Base-by-base conservation (phyloP, 2,797 vertebrate species). In the Karalla daura region DNA sequence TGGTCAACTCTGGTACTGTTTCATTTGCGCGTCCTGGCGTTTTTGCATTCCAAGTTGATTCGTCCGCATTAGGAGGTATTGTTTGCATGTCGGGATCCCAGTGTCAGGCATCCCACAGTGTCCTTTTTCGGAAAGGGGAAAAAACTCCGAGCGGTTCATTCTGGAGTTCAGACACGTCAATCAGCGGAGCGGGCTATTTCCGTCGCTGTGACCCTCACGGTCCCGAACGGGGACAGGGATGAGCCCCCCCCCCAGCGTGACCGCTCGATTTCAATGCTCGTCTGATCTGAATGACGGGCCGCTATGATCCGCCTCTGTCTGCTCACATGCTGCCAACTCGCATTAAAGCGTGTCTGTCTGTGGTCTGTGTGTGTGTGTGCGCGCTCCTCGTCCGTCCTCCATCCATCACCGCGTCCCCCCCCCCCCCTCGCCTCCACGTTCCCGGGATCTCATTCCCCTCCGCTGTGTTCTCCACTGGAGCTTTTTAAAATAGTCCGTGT, bases 241-340 rank as follows among this genome's bases (percentile, higher is more conserved):
- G 30, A 77, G 50, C 13, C 52, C 35, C 13, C 52, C 35, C 6
- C 39, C 35, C 36, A 20, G 64, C 76, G 72, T 75, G 80, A 70
- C 62, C 18, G 13, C 18, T 40, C 13, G 78, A 76, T 81, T 76
- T 62, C 30, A 72, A 61, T 23, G 75, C 47, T 43, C 25, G 50
- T 83, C 75, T 75, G 50, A 75, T 83, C 47, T 76, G 78, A 79
- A 54, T 35, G 74, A 44, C 63, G 55, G 72, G 20, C 69, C 71
- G 62, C 61, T 70, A 40, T 79, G 68, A 86, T 86, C 55, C 23
- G 74, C 55, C 25, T 78, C 65, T 69, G 78, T 80, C 59, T 2
- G 23, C 62, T 74, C 53, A 7, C 67, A 8, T 53, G 28, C 71
- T 83, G 85, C 78, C 84, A 78, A 1, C 78, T 80, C 60, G 0